These are phyloP conservation scores for Andrena hattorfiana DNA, from an alignment of 2,888 invertebrate genomes.

Conservation along the genomic window DNA sequence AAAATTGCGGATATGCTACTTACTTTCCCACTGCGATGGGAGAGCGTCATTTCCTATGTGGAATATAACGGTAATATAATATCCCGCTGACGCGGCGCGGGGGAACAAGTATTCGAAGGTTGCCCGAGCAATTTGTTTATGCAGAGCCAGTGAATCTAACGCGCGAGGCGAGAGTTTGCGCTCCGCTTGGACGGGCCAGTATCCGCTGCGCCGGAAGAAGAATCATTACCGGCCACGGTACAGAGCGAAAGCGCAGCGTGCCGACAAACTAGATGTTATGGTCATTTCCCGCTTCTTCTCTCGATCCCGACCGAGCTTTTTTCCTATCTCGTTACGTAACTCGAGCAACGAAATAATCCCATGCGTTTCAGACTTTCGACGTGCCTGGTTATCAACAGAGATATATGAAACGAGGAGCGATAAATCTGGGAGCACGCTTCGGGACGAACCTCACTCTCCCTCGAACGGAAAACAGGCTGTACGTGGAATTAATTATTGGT, in stretches of 20 bases:
- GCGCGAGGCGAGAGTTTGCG: background rate
- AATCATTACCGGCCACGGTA: background rate
- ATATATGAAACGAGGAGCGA: too few relatives aligned
- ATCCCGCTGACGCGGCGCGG: background rate
- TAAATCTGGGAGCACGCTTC: too few relatives aligned
- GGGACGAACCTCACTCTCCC: too few relatives aligned
- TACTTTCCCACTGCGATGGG: background rate
- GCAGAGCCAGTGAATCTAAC: background rate
- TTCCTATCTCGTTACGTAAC: too few relatives aligned
- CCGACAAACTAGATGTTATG: too few relatives aligned
- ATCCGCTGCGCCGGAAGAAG: background rate
- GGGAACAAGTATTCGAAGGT: conserved; percentile 33
- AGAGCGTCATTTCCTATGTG: conserved; percentile 19
- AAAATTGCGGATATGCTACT: conserved; percentile 14
- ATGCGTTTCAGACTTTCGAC: too few relatives aligned
- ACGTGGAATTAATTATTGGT: background rate
- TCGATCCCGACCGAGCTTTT: too few relatives aligned
- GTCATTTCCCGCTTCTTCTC: too few relatives aligned
- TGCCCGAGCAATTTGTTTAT: conserved; percentile 35
- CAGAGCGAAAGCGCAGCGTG: background rate
- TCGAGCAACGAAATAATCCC: too few relatives aligned
- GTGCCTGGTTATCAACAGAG: too few relatives aligned
- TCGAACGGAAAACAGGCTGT: too few relatives aligned
- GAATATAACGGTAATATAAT: conserved; percentile 5
- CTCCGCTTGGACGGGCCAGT: background rate